Base-by-base conservation (phyloP, 2,113 vertebrate species). In the Nibea coibor region DNA sequence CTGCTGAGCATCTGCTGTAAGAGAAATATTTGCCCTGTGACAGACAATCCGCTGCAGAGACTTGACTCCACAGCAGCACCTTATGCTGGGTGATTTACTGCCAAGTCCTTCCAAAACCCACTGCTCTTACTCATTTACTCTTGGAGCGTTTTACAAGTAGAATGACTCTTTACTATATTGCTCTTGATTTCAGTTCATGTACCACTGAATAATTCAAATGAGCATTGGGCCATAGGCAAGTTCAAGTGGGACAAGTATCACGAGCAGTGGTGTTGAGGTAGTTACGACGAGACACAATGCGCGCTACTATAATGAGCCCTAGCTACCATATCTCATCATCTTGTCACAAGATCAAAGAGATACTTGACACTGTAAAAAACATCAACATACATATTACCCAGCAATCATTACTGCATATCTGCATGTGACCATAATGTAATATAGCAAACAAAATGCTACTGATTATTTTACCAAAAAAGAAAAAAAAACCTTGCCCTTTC, bases 1-100 rank as follows among this genome's bases (percentile, higher is more conserved):
- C 68, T 6, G 22, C 39, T 81, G 75, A 83, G 73, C 78, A 86
- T 78, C 81, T 76, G 75, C 66, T 70, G 54, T 67, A 67, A 89
- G 78, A 81, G 77, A 84, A 91, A 77, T 82, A 61, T 86, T 79
- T 81, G 58, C 57, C 62, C 54, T 68, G 81, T 73, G 83, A 87
- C 75, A 86, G 71, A 83, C 75, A 78, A 73, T 71, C 42, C 72
- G 78, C 72, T 24, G 51, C 62, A 61, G 28, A 84, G 65, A 31
- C 53, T 75, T n/a, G 57, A 73, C 57, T 72, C 69, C 58, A 53
- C 51, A 61, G 65, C 56, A 67, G 53, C 50, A 61, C 79, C 67
- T 79, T 83, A 70, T 74, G 63, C 58, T 64, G 4, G 28, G 4
- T 31, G 50, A 74, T 78, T 54, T 45, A 7, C 78, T 69, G 47